Evolutionary conservation across 2,113 vertebrate species (phyloP).

Genomic region (Pseudonaja textilis): DNA sequence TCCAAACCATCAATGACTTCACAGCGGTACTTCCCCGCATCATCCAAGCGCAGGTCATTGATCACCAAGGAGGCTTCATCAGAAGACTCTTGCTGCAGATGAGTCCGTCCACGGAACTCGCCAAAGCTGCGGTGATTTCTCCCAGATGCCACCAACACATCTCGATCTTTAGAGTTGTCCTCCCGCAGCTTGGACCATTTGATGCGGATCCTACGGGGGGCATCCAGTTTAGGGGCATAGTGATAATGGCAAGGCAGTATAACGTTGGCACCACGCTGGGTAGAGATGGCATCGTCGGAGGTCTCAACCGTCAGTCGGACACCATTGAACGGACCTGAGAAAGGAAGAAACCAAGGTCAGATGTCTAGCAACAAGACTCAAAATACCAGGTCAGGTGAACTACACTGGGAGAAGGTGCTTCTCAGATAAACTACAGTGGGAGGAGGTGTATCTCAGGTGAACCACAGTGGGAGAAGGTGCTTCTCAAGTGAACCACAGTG

Average conservation of each 20-base stretch:
- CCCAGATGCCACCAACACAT: constrained; percentile 86
- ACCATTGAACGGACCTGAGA: constrained; percentile 73
- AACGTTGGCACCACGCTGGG: constrained; percentile 76
- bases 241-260: constrained; percentile 84
- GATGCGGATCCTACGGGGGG: constrained; percentile 76
- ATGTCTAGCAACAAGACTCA: background rate
- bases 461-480: background rate
- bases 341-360: background rate
- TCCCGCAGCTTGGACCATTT: constrained; percentile 89
- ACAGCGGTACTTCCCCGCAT: constrained; percentile 87
- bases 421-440: too few relatives aligned
- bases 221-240: constrained; percentile 70
- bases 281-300: constrained; percentile 72
- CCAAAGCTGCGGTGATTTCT: constrained; percentile 78
- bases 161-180: constrained; percentile 70
- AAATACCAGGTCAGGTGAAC: background rate
- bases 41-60: constrained; percentile 74
- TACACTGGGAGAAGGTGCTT: background rate
- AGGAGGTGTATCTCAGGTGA: background rate
- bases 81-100: constrained; percentile 57
- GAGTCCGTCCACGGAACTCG: constrained; percentile 79
- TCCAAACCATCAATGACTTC: constrained; percentile 94
- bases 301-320: constrained; percentile 83
- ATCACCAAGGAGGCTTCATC: constrained; percentile 81
- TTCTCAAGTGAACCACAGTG: background rate